Evolutionary conservation across 2,113 vertebrate genomes (phyloP).

Genomic region (Ciconia maguari): DNA sequence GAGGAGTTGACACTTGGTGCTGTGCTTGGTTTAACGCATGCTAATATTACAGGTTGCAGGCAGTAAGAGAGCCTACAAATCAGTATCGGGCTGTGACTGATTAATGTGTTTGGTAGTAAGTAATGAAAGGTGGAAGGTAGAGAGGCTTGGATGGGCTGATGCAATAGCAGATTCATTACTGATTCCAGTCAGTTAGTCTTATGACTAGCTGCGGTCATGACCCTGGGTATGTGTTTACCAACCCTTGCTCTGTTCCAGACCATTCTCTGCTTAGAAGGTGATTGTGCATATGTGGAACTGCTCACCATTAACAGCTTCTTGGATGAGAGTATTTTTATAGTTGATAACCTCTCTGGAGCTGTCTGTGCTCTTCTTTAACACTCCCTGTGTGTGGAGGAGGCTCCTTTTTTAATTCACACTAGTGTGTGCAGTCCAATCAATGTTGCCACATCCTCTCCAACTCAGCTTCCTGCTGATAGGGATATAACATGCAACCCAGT

Average conservation of each 20-base stretch:
- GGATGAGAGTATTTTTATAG: neutral
- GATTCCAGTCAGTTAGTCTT: neutral
- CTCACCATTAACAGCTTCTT: neutral
- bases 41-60: neutral
- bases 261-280: neutral
- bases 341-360: neutral
- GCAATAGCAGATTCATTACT: neutral
- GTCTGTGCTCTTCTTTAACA: neutral
- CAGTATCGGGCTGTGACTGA: neutral
- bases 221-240: neutral
- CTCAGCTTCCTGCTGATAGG: neutral
- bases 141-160: neutral
- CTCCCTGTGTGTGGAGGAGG: neutral
- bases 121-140: neutral
- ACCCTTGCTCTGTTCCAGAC: neutral
- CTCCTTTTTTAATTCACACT: neutral
- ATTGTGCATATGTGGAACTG: neutral
- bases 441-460: neutral
- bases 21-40: neutral
- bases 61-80: neutral
- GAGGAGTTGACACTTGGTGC: neutral
- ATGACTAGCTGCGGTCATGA: neutral
- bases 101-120: neutral
- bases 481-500: neutral
- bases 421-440: neutral